A percentile compares a stretch with the other conserved stretches of the same genome.
Conservation (phyloP, 2,113 vertebrate genomes). For the Leptobrachium ailaonicum region DNA sequence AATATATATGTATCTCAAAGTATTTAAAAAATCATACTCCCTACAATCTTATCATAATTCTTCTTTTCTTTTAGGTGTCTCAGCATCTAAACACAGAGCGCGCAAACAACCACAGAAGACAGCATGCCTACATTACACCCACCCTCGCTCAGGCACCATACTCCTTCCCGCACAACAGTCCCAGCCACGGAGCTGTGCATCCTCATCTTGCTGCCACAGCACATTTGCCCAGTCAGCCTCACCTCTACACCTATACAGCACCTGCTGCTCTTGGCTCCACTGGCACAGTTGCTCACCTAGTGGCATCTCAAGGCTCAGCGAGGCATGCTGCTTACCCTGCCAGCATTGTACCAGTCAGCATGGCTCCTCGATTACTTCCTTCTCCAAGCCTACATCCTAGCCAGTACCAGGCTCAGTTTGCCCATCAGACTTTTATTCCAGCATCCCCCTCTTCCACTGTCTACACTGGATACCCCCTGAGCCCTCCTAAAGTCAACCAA, state of each 20-base stretch:
- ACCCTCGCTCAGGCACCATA: slow-evolving; percentile 93
- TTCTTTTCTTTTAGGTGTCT: slow-evolving; percentile 77
- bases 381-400: slow-evolving; percentile 92
- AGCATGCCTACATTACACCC: slow-evolving; percentile 96
- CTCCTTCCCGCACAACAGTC: slow-evolving; percentile 92
- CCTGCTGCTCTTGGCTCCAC: slow-evolving; percentile 88
- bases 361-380: slow-evolving; percentile 90
- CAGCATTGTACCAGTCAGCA: slow-evolving; percentile 91
- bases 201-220: slow-evolving; percentile 86
- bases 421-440: slow-evolving; percentile 98
- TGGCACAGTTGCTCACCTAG: slow-evolving; percentile 91
- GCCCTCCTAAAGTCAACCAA: slow-evolving; percentile 98
- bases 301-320: slow-evolving; percentile 88
- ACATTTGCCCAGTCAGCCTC: slow-evolving; percentile 89
- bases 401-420: slow-evolving; percentile 96
- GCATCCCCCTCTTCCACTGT: slow-evolving; percentile 94
- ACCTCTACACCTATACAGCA: slow-evolving; percentile 92
- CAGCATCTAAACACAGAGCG: slow-evolving; percentile 89
- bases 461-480: slow-evolving; percentile 99
- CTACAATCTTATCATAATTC: too few relatives aligned
- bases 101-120: slow-evolving; percentile 83
- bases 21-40: too few relatives aligned
- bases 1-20: too few relatives aligned
- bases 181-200: slow-evolving; percentile 87
- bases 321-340: slow-evolving; percentile 88